Percentiles rank a stretch among this genome's conserved stretches.
phyloP scores from a whole-genome alignment of 2,888 invertebrate genomes.

The Hirudinaria manillensis region DNA sequence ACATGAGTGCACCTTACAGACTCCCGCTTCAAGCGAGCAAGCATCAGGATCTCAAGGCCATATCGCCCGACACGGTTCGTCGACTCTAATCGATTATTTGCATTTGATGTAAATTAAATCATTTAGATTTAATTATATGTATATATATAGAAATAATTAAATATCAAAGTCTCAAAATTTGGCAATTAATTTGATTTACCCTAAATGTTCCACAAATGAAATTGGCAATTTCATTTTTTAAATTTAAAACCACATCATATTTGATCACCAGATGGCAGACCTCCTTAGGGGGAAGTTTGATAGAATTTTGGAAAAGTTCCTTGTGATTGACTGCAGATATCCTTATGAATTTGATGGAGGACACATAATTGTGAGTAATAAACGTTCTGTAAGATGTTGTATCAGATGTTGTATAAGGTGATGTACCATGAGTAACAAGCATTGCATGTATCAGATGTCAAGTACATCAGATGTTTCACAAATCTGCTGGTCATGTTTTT shows the following conservation, averaged over 20 bases:
- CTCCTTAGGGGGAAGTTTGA: slow-evolving; percentile 9
- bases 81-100: not conserved
- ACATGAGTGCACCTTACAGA: slow-evolving; percentile 42
- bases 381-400: not conserved
- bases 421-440: no score
- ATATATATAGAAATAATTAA: not conserved
- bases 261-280: slow-evolving; percentile 14
- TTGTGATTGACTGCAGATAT: slow-evolving; percentile 28
- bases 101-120: not conserved
- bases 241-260: not conserved
- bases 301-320: not conserved
- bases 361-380: slow-evolving; percentile 17
- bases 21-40: slow-evolving; percentile 46
- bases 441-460: not conserved
- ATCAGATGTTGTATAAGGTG: not conserved
- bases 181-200: not conserved
- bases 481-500: no score
- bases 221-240: no score
- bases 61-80: slow-evolving; percentile 46
- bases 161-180: no score
- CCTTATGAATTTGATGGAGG: slow-evolving; percentile 27
- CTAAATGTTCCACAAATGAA: not conserved
- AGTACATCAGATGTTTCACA: no score
- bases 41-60: slow-evolving; percentile 48
- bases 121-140: not conserved